Evolutionary conservation across 2,113 vertebrate species (phyloP).

Genomic region (Turnix velox): DNA sequence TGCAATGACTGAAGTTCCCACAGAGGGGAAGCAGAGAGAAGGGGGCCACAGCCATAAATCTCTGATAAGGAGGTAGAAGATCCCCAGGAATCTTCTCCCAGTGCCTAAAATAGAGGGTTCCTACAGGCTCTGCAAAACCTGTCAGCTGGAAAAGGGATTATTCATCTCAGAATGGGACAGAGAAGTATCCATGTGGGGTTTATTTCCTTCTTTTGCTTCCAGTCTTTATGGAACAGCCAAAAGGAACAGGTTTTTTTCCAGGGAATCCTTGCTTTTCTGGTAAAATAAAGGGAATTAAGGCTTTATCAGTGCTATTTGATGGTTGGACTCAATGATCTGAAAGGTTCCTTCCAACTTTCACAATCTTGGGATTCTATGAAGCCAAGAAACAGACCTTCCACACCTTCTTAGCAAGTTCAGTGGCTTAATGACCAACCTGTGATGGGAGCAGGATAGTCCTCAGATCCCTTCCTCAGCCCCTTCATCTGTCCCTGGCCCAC

Average conservation of each 20-base stretch:
- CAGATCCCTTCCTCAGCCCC: neutral
- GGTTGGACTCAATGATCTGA: too few relatives aligned
- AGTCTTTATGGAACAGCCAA: neutral
- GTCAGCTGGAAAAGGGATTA: neutral
- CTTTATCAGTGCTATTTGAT: too few relatives aligned
- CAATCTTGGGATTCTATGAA: too few relatives aligned
- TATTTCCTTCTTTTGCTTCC: neutral
- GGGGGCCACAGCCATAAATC: neutral
- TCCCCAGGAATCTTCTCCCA: neutral
- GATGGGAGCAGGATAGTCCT: neutral
- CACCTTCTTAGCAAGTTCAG: neutral
- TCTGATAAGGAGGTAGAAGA: neutral
- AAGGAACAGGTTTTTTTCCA: neutral
- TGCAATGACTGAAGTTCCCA: neutral
- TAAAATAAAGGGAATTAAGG: neutral
- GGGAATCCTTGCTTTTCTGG: neutral
- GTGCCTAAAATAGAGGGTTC: accelerated
- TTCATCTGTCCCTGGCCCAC: accelerated
- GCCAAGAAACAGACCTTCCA: too few relatives aligned
- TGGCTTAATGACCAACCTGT: neutral
- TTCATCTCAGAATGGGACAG: accelerated
- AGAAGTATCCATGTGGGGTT: neutral
- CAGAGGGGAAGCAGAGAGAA: neutral
- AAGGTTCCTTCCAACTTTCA: too few relatives aligned
- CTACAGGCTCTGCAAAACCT: neutral